Evolutionary conservation across 2,888 invertebrate genomes (phyloP), one percentile per base, ranked within the genome.

Genomic region (Sinopyrophorus schimmeli): DNA sequence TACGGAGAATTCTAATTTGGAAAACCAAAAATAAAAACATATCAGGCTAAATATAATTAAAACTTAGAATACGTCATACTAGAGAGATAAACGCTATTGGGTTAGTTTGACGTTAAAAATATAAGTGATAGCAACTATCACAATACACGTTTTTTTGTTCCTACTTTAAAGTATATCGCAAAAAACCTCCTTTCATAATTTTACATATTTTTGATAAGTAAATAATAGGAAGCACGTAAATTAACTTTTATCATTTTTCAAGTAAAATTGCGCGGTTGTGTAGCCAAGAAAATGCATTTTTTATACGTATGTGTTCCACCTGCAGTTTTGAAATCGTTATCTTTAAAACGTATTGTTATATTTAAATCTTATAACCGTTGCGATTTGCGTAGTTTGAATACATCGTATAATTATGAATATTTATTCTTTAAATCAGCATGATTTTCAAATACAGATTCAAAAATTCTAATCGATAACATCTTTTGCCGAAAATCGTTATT

Each of bases 191-290:
- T 44, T 50, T 43, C 44, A 50, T 50, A 40, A 44, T 23, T 50
- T 50, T 50, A 27, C 50, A 50, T 46, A 44, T 35, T 50, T 39
- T 34, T 40, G 47, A 47, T 47, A 47, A 41, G 32, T 9, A 16
- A n/a, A 30, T 27, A 35, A 43, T 21, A 41, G 27, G 34, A 43
- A 34, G 27, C 43, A 20, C 34, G 46, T 38, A 30, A 31, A 12
- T 20, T 30, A 23, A 28, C 11, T 20, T 20, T 44, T 44, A 43
- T 43, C 43, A 28, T 6, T 17, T 15, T 21, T 35, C n/a, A n/a
- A n/a, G n/a, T n/a, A n/a, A n/a, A n/a, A n/a, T n/a, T n/a, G n/a
- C n/a, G n/a, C n/a, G n/a, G n/a, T n/a, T n/a, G n/a, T n/a, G n/a
- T n/a, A n/a, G n/a, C n/a, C n/a, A n/a, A n/a, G n/a, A n/a, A n/a